A percentile compares a stretch with the other conserved stretches of the same genome.
Conservation (phyloP, 2,888 invertebrate genomes). For the Xanthorhoe spadicearia region DNA sequence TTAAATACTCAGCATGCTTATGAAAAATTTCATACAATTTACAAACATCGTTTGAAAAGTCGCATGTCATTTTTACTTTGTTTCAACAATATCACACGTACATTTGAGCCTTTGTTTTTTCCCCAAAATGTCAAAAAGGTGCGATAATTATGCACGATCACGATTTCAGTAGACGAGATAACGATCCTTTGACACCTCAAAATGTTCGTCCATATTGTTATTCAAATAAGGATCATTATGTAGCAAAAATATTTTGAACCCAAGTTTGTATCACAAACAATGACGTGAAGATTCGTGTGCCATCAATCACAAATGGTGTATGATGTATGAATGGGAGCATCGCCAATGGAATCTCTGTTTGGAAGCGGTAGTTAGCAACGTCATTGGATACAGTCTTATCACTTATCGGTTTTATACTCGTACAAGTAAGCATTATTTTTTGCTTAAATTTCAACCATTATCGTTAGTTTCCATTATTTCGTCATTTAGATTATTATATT, state of each 20-base stretch:
- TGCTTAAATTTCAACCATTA: background rate
- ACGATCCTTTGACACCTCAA: constrained; percentile 28
- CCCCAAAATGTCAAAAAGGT: constrained; percentile 29
- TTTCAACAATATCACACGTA: constrained; percentile 21
- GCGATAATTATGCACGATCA: constrained; percentile 46
- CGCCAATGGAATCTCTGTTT: constrained; percentile 51
- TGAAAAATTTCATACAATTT: background rate
- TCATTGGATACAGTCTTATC: constrained; percentile 31
- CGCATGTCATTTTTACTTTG: constrained; percentile 5
- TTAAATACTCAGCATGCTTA: background rate
- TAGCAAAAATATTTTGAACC: constrained; percentile 12
- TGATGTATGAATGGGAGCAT: constrained; percentile 53
- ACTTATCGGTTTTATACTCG: constrained; percentile 23
- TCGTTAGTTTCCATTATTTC: background rate
- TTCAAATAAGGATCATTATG: constrained; percentile 22
- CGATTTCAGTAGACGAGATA: constrained; percentile 40
- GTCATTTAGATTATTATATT: background rate
- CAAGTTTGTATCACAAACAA: constrained; percentile 53
- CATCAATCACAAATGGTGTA: constrained; percentile 58
- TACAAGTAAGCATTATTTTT: constrained; percentile 13
- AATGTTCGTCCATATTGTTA: constrained; percentile 7
- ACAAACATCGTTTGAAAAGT: constrained; percentile 11
- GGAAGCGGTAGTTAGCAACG: constrained; percentile 33
- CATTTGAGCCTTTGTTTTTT: constrained; percentile 31
- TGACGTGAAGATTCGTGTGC: constrained; percentile 52